phyloP scores from a whole-genome alignment of 2,888 invertebrate genomes.

The Drosophila villosipedis region DNA sequence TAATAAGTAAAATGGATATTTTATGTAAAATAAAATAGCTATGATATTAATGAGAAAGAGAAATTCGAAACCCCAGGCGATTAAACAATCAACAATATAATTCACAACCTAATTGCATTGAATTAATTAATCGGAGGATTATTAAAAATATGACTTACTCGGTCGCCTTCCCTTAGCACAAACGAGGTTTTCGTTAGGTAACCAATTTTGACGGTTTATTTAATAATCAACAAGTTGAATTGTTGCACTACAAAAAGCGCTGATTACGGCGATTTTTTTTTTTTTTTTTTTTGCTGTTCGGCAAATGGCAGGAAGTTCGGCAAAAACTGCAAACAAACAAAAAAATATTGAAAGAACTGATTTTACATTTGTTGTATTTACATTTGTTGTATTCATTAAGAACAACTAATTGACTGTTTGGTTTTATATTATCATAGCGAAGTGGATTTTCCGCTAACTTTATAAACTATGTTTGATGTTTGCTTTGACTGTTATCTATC shows the following conservation, averaged over 20 bases:
- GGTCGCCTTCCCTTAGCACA: constrained; percentile 83
- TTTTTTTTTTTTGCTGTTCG: not conserved
- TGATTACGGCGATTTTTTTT: not conserved
- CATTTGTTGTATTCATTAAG: not conserved
- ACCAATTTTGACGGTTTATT: constrained; percentile 84
- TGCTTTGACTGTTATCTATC: not conserved
- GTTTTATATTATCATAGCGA: not conserved
- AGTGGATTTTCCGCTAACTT: not conserved
- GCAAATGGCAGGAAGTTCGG: constrained; percentile 20
- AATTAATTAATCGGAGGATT: not conserved
- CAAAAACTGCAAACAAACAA: constrained; percentile 18
- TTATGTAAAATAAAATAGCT: not conserved
- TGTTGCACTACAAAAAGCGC: constrained; percentile 49
- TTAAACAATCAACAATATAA: not conserved
- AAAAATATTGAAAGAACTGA: not conserved
- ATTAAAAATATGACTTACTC: constrained; percentile 61
- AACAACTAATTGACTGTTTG: not conserved
- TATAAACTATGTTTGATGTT: not conserved
- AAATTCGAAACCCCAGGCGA: not conserved
- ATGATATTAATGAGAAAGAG: not conserved
- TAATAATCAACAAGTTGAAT: constrained; percentile 25
- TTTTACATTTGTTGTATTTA: too few relatives aligned
- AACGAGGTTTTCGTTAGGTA: constrained; percentile 85
- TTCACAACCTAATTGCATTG: not conserved
- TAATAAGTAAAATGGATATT: not conserved